Conservation (phyloP, 2,797 vertebrate genomes). For the Fundulus diaphanus region DNA sequence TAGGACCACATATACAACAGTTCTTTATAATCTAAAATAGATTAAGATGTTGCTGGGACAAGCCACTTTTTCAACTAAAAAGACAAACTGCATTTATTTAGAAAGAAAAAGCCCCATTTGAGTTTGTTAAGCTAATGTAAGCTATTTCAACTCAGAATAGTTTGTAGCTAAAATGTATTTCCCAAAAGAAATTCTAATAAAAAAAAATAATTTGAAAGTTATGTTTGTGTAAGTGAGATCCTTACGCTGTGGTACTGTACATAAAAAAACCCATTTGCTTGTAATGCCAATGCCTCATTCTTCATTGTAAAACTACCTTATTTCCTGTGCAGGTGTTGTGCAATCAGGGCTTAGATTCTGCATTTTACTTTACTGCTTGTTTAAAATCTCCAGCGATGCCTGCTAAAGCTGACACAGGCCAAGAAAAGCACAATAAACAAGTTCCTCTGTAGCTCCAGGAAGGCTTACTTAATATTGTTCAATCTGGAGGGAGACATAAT, state of each 20-base stretch:
- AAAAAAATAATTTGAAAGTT: neutral
- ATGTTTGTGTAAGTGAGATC: neutral
- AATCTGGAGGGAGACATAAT: conserved; percentile 4
- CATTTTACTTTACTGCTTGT: neutral
- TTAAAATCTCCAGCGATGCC: neutral
- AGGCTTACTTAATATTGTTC: conserved; percentile 6
- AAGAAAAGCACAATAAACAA: neutral
- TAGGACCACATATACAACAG: conserved; percentile 4
- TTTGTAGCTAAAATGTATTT: neutral
- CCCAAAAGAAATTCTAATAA: neutral
- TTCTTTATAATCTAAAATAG: neutral
- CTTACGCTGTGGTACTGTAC: neutral
- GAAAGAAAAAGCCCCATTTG: no score
- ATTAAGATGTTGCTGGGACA: neutral
- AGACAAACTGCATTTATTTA: no score
- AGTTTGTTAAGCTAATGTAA: no score
- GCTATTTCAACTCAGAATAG: no score
- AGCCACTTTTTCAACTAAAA: neutral
- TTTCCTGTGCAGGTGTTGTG: no score
- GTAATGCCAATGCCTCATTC: neutral
- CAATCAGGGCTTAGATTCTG: neutral
- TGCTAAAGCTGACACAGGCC: neutral
- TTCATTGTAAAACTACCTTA: neutral
- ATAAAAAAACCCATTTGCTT: neutral
- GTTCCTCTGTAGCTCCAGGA: conserved; percentile 1